Conservation (phyloP, 2,888 invertebrate genomes). For the Phalangium opilio region DNA sequence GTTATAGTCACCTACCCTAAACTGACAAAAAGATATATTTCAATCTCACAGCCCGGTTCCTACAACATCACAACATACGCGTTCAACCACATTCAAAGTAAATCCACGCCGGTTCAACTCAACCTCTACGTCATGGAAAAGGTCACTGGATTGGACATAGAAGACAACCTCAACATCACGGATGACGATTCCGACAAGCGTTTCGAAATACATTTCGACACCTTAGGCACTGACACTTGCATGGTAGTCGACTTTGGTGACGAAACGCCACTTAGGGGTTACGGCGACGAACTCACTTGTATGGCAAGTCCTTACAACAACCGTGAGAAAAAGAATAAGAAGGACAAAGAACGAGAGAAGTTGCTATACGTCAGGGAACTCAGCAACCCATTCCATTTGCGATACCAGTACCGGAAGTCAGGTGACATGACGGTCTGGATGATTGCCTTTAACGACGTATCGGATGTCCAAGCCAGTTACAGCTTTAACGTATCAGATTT, state of each 20-base stretch:
- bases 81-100: slow-evolving; percentile 21
- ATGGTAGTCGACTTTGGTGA: slow-evolving; percentile 21
- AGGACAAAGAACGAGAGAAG: slow-evolving; percentile 17
- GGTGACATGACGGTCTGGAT: slow-evolving; percentile 17
- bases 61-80: slow-evolving; percentile 21
- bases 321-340: no score
- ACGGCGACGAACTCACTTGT: slow-evolving; percentile 16
- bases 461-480: slow-evolving; percentile 15
- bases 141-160: slow-evolving; percentile 17
- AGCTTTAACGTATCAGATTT: slow-evolving; percentile 16
- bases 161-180: slow-evolving; percentile 20
- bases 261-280: slow-evolving; percentile 15
- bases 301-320: background rate
- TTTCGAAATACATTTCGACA: slow-evolving; percentile 17
- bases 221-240: slow-evolving; percentile 22
- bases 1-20: background rate
- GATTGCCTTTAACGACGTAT: slow-evolving; percentile 19
- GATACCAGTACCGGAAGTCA: slow-evolving; percentile 14
- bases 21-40: background rate
- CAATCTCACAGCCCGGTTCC: slow-evolving; percentile 16
- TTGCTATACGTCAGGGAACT: slow-evolving; percentile 17
- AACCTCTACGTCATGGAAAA: slow-evolving; percentile 20
- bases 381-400: slow-evolving; percentile 14
- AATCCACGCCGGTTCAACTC: slow-evolving; percentile 17
- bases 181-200: slow-evolving; percentile 18